Conservation (phyloP, 2,797 vertebrate species). For the Leuciscus waleckii region DNA sequence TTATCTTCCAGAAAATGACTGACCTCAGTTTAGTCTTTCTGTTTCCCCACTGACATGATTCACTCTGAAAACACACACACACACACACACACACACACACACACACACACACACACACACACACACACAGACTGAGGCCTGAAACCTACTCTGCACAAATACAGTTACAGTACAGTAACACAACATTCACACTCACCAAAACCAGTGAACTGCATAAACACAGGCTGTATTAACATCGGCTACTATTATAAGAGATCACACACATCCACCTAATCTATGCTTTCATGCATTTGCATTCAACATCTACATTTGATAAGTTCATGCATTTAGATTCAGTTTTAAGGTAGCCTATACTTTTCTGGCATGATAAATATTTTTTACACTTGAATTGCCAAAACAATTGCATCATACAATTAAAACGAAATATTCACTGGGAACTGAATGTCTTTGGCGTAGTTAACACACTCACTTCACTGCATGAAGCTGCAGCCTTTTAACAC, state of each 20-base stretch:
- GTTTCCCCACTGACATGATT: not conserved
- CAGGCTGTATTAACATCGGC: too few relatives aligned
- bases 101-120: not conserved
- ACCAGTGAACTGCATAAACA: too few relatives aligned
- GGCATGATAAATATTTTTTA: not conserved
- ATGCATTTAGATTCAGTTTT: not conserved
- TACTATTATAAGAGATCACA: not conserved
- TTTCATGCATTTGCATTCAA: not conserved
- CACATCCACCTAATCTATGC: not conserved
- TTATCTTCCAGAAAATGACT: not conserved
- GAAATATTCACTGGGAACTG: not conserved
- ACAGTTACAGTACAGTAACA: not conserved
- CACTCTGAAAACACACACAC: not conserved
- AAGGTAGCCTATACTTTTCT: not conserved
- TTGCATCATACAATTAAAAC: not conserved
- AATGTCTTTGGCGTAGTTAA: not conserved
- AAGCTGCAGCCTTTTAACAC: not conserved
- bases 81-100: not conserved
- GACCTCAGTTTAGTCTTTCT: constrained; percentile 22
- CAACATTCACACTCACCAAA: not conserved
- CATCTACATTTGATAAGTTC: not conserved
- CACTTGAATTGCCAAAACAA: not conserved
- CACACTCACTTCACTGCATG: too few relatives aligned
- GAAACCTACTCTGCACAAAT: not conserved
- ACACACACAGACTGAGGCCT: not conserved